Base-by-base conservation (phyloP, 1,140 invertebrate species). In the Hyles euphorbiae region DNA sequence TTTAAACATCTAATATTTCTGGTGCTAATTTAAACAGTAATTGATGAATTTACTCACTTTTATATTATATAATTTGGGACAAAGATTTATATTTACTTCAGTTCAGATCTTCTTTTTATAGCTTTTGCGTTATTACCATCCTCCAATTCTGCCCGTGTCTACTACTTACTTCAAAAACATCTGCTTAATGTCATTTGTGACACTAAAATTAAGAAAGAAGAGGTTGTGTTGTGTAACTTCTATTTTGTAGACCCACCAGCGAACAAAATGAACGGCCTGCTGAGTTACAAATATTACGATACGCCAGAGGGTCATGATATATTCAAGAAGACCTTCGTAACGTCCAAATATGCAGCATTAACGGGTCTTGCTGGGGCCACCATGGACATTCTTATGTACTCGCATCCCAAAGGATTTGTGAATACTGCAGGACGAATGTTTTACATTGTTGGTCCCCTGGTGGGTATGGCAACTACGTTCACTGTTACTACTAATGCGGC, bases 231-330 rank as follows among this genome's bases (percentile, higher is more conserved):
- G 82, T 86, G 83, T 88, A 89, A 88, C 75, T 77, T 49, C 34
- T 36, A 58, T 48, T 45, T 51, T 52, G 59, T 58, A 40, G 36
- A 40, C 8, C 49, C 50, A 59, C 12, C 32, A 55, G 22, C 33
- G 8, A 46, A 58, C 51, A 67, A 63, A 67, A 62, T 74, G 53
- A 62, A n/a, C 34, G 60, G 57, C 43, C 60, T 86, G 61, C 34
- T 87, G 12, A 78, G 60, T 40, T 88, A 88, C 59, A 86, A 86
- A 78, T 96, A 94, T 70, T 94, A 93, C 75, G 91, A 93, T 71
- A 88, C 91, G n/a, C 94, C 94, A 1, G 94, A 95, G 45, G 94
- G 94, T 0, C 67, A 92, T 53, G 93, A 94, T 73, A 90, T 92
- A 34, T 79, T 91, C 49, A 87, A 91, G 60, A 94, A 95, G 82